Evolutionary conservation across 2,113 vertebrate genomes (phyloP), one percentile per base, ranked within the genome.

Genomic region (Heteronetta atricapilla): DNA sequence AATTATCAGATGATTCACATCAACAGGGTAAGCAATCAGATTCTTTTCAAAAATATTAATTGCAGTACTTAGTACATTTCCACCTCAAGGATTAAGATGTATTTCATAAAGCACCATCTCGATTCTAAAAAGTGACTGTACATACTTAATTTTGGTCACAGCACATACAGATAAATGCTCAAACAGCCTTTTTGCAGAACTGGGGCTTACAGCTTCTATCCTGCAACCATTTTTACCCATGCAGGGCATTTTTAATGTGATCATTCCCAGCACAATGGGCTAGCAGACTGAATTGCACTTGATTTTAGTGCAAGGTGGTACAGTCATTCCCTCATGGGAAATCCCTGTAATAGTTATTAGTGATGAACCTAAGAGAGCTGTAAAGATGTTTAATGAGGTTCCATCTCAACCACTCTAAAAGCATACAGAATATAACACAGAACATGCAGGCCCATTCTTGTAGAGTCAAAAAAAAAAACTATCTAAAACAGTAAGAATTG

Each of bases 11-110:
- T 34, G 42, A 64, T 42, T 67, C 25, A 3, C 3, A 6, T 8
- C 6, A 11, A 26, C 8, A 0, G 1, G 48, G 34, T 7, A 70
- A 82, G 75, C 48, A 28, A 46, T 76, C 2, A 58, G 28, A 53
- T 1, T 19, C 53, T 31, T 76, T 31, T 19, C 20, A 66, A 1
- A 20, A n/a, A 2, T 1, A 13, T 1, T 14, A 42, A 6, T 0
- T 46, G 87, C 56, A 46, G 56, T 7, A 44, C 13, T 12, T 4
- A 44, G 70, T 75, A 33, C 56, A 2, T 8, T 55, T 3, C 69
- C 82, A 33, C 0, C 13, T 44, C 74, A 53, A 64, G 84, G 62
- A 29, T 46, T 8, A 40, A 14, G 48, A 2, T 8, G 29, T 10
- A 10, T 52, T 36, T 36, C 56, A 50, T 7, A 13, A 36, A 44